Percentiles rank a stretch among this genome's conserved stretches.
Conservation (phyloP, 2,797 vertebrate genomes). For the Lepilemur ruficaudatus region DNA sequence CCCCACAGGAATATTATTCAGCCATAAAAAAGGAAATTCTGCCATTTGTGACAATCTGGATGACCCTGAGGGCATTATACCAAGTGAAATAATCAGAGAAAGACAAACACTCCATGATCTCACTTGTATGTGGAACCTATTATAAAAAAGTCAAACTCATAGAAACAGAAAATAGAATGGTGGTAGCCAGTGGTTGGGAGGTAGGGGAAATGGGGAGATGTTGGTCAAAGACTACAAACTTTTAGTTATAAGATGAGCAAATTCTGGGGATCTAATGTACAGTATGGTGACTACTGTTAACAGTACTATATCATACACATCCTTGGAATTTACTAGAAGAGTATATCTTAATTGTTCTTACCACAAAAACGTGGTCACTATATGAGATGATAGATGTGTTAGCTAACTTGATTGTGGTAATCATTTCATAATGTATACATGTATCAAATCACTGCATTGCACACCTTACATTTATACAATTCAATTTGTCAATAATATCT, state of each 20-base stretch:
- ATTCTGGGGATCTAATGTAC: background rate
- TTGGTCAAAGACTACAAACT: background rate
- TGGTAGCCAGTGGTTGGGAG: background rate
- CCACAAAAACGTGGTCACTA: background rate
- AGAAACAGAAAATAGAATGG: background rate
- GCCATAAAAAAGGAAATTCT: background rate
- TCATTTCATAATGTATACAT: background rate
- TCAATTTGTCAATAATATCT: background rate
- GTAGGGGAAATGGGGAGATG: background rate
- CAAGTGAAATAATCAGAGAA: background rate
- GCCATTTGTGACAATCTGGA: background rate
- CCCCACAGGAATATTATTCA: background rate
- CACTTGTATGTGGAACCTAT: background rate
- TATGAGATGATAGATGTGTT: background rate
- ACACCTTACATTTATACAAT: background rate
- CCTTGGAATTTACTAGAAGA: background rate
- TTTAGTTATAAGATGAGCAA: background rate
- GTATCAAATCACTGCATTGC: background rate
- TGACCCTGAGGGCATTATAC: background rate
- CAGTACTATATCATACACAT: background rate
- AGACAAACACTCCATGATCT: background rate
- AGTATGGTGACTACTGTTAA: background rate
- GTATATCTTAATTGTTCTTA: background rate
- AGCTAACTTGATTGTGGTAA: background rate
- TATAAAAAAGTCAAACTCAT: no score